A percentile compares a stretch with the other conserved stretches of the same genome.
phyloP scores from a whole-genome alignment of 2,113 vertebrate species.

The Hydrolagus affinis region DNA sequence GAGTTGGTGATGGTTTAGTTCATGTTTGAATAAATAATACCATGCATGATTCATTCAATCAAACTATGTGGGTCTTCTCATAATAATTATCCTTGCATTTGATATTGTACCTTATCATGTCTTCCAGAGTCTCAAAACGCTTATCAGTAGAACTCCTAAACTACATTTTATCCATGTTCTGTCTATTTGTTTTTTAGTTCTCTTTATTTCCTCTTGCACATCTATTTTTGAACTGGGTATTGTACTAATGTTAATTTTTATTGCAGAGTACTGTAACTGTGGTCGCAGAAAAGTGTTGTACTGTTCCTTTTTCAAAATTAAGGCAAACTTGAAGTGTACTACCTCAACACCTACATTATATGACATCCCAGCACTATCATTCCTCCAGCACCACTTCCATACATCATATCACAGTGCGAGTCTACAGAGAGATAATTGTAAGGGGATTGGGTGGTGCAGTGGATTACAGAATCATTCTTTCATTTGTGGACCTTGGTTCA shows the following conservation, averaged over 20 bases:
- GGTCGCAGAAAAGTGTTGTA: no score
- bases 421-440: neutral
- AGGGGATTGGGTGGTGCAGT: neutral
- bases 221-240: neutral
- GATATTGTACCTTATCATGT: no score
- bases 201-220: neutral
- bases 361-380: no score
- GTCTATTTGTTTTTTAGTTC: neutral
- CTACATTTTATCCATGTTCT: neutral
- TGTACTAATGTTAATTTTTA: neutral
- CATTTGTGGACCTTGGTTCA: neutral
- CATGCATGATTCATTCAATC: neutral
- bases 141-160: neutral
- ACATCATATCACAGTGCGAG: neutral
- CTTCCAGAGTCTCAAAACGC: no score
- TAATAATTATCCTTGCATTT: no score
- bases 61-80: neutral
- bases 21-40: neutral
- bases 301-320: no score
- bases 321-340: no score
- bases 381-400: no score
- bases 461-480: neutral
- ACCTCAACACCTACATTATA: no score
- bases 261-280: no score
- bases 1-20: neutral